phyloP scores from a whole-genome alignment of 2,797 vertebrate genomes.

The Carcharodon carcharias region DNA sequence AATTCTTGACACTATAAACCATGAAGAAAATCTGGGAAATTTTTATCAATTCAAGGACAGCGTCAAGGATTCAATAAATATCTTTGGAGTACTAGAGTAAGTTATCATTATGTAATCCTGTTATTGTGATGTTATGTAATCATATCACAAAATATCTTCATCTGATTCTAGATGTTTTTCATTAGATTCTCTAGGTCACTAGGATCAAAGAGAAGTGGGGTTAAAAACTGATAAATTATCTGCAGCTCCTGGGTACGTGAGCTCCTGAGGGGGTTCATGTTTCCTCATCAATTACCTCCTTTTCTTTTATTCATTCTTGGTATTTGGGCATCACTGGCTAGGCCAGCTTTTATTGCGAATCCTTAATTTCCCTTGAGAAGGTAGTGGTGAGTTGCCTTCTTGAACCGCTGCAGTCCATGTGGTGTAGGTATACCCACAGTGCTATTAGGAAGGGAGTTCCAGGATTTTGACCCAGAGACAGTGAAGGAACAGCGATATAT shows the following conservation, averaged over 20 bases:
- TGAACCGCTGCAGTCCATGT: too few species aligned
- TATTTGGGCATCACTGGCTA: too few species aligned
- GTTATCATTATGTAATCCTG: background rate
- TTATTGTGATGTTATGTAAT: background rate
- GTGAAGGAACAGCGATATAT: too few species aligned
- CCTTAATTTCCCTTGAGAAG: too few species aligned
- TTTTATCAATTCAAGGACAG: slow-evolving; percentile 22
- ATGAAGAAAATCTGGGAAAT: slow-evolving; percentile 2
- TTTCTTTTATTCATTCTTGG: too few species aligned
- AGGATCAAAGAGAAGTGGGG: background rate
- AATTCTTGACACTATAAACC: slow-evolving; percentile 19
- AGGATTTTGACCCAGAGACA: too few species aligned
- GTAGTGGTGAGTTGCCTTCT: too few species aligned
- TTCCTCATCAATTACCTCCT: background rate
- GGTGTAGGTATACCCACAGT: too few species aligned
- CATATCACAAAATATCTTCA: background rate
- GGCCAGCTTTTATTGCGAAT: too few species aligned
- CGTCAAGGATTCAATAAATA: background rate
- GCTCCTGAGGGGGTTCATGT: background rate
- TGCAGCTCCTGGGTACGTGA: too few species aligned
- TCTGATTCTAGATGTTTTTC: background rate
- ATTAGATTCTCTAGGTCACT: background rate
- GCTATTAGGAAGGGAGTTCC: too few species aligned
- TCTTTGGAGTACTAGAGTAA: slow-evolving; percentile 7
- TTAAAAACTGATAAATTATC: background rate